Evolutionary conservation across 2,888 invertebrate genomes (phyloP).

Genomic region (Eurois occulta): DNA sequence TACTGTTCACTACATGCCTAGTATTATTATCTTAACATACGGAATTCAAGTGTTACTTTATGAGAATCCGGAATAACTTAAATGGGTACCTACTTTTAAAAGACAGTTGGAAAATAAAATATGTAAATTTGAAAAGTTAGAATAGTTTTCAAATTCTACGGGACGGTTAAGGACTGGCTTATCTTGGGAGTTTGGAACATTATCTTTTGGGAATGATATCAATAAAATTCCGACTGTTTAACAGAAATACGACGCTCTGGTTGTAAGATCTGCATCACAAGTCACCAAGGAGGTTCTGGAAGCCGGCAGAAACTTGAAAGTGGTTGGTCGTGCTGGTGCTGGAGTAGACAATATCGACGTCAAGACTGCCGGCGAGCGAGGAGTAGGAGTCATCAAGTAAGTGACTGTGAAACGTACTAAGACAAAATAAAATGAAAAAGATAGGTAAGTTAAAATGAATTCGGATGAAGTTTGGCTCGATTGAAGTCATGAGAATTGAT

Average conservation of each 20-base stretch:
- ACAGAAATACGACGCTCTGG: slow-evolving; percentile 96
- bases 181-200: neutral
- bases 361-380: slow-evolving; percentile 94
- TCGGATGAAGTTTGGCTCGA: neutral
- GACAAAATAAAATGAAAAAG: neutral
- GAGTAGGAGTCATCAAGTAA: slow-evolving; percentile 98
- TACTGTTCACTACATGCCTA: neutral
- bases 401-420: slow-evolving; percentile 65
- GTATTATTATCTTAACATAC: neutral
- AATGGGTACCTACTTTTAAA: neutral
- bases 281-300: slow-evolving; percentile 96
- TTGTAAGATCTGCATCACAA: slow-evolving; percentile 98
- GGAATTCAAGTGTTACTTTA: neutral
- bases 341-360: slow-evolving; percentile 99
- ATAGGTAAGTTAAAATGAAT: neutral
- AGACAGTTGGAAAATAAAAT: neutral
- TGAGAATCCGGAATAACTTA: neutral
- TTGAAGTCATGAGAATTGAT: neutral
- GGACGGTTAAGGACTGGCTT: neutral
- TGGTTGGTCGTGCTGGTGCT: slow-evolving; percentile 99
- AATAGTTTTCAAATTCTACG: neutral
- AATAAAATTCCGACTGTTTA: neutral
- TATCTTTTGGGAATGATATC: neutral
- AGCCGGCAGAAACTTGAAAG: slow-evolving; percentile 94
- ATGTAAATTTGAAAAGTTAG: neutral